A percentile compares a stretch with the other conserved stretches of the same genome.
Conservation (phyloP, 2,888 invertebrate genomes). For the Luperina nickerlii region DNA sequence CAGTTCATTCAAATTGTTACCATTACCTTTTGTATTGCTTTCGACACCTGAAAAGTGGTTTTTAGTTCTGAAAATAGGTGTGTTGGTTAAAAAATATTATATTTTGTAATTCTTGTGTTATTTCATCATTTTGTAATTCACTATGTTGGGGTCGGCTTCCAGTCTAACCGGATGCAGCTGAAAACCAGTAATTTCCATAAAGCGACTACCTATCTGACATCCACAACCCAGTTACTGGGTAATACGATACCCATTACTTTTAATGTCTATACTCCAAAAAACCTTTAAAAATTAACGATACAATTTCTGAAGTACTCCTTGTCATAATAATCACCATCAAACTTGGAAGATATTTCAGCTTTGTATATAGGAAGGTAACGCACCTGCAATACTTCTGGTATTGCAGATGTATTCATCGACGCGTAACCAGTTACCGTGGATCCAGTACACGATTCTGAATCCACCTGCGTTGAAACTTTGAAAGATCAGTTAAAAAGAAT, state of each 20-base stretch:
- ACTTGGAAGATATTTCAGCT: background rate
- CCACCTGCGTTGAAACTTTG: background rate
- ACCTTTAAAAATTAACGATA: no score
- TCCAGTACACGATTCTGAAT: background rate
- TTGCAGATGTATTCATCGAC: background rate
- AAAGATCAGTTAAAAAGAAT: background rate
- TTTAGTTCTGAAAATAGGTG: constrained; percentile 14
- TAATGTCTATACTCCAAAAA: no score
- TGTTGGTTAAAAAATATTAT: background rate
- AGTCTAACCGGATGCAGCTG: background rate
- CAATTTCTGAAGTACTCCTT: background rate
- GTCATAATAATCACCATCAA: background rate
- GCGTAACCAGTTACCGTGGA: background rate
- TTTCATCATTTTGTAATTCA: background rate
- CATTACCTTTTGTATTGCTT: constrained; percentile 28
- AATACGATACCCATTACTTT: no score
- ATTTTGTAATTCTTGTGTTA: background rate
- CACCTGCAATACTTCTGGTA: background rate
- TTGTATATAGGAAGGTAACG: background rate
- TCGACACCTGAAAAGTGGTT: constrained; percentile 44
- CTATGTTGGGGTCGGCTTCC: background rate
- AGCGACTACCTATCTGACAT: no score
- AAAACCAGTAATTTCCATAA: no score
- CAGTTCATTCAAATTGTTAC: constrained; percentile 50
- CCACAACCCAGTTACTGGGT: no score